These are phyloP conservation scores for Melanaphis sacchari DNA, from an alignment of 1,140 invertebrate genomes.

Conservation along the genomic window DNA sequence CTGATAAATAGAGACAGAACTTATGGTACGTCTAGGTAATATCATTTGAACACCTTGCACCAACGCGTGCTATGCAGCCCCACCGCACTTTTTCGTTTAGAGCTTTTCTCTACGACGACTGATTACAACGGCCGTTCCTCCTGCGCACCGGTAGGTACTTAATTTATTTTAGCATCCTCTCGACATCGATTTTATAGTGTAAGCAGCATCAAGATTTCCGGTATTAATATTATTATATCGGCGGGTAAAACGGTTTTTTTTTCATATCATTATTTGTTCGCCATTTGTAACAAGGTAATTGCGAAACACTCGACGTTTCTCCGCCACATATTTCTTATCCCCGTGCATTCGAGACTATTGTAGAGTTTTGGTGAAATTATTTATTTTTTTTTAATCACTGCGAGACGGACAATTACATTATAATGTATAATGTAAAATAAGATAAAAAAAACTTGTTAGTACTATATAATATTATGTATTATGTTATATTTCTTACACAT, in stretches of 20 bases:
- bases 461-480: not conserved
- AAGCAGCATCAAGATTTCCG: not conserved
- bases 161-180: not conserved
- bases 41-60: too few species aligned
- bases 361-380: not conserved
- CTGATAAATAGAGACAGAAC: too few species aligned
- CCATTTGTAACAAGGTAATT: not conserved
- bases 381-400: not conserved
- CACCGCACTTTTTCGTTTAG: not conserved
- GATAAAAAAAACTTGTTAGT: not conserved
- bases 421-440: not conserved
- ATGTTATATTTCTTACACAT: not conserved
- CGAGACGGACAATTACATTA: not conserved
- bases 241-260: not conserved
- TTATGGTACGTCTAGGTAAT: too few species aligned
- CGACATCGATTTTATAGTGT: not conserved
- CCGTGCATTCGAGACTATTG: not conserved
- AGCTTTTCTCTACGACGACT: not conserved
- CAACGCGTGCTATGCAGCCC: not conserved
- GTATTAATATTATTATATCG: not conserved
- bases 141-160: too few species aligned
- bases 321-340: not conserved
- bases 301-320: not conserved
- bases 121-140: not conserved
- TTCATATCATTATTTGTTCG: not conserved